Base-by-base conservation (phyloP, 2,797 vertebrate genomes). In the Eidolon dupreanum region DNA sequence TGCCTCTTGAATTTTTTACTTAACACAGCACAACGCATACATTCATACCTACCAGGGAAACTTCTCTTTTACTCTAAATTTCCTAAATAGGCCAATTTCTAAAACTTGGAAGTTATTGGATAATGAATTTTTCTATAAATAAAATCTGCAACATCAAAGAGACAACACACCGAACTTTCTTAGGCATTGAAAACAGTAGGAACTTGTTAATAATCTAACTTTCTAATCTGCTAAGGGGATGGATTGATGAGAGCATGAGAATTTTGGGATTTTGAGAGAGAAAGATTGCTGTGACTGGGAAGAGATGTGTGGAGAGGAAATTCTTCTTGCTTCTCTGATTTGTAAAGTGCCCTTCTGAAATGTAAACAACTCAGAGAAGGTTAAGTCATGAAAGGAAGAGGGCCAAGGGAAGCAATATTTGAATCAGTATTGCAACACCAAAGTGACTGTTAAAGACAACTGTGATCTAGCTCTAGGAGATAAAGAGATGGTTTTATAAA, bases 261-360 rank as follows among this genome's bases (percentile, higher is more conserved):
- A 4, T 33, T n/a, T 43, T 95, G 57, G 31, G 61, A 59, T 81
- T 94, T 93, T 2, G 9, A 66, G 22, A 65, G 36, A 75, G 53
- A 79, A 74, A 84, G 22, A 85, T 63, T 75, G 36, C 41, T 89
- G 28, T 57, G 46, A 49, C 31, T 74, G 68, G 63, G 38, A 94
- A 81, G 49, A 96, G 46, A 92, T n/a, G 33, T 74, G 10, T 38
- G 57, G 49, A 92, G 84, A 65, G 11, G 46, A 95, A 97, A 82
- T 22, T 74, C 57, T 89, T 66, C 31, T n/a, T 86, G 26, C 59
- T 55, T 49, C 66, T 71, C 28, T 2, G 28, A 33, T 93, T 91
- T 79, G n/a, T 53, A 61, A 79, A 70, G 22, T 71, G 51, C 53
- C 13, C 51, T 93, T 95, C 36, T 5, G 36, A 95, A 92, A 81